Conservation (phyloP, 2,888 invertebrate species). For the Sinopyrophorus schimmeli region DNA sequence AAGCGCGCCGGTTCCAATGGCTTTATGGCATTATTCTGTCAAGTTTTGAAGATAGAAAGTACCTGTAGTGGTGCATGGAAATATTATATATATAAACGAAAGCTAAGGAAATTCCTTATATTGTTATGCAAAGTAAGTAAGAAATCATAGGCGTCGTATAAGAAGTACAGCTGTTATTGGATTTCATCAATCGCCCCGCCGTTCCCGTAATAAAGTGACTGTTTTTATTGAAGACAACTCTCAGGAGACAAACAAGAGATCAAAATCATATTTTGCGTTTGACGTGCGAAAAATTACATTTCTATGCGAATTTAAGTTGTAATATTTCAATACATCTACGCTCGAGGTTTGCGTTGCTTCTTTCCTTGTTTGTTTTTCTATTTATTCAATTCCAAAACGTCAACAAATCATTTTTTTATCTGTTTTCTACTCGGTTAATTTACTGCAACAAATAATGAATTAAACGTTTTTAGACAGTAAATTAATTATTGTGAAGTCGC, state of each 20-base stretch:
- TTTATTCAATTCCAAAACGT: too few relatives aligned
- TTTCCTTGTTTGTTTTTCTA: constrained; percentile 14
- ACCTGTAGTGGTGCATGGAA: too few relatives aligned
- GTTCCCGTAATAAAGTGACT: constrained; percentile 52
- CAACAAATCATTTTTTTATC: too few relatives aligned
- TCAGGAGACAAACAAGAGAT: constrained; percentile 48
- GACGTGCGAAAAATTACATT: constrained; percentile 53
- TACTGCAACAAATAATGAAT: too few relatives aligned
- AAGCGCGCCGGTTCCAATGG: constrained; percentile 6
- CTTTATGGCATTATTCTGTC: constrained; percentile 18
- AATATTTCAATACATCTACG: constrained; percentile 43
- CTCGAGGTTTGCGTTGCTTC: constrained; percentile 22
- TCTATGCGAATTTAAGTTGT: constrained; percentile 49
- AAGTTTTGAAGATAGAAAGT: constrained; percentile 15
- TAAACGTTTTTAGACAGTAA: too few relatives aligned
- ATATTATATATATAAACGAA: constrained; percentile 25
- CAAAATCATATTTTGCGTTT: constrained; percentile 52
- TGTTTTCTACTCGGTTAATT: too few relatives aligned
- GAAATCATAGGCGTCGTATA: constrained; percentile 49
- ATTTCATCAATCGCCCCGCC: constrained; percentile 50
- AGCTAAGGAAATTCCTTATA: constrained; percentile 25
- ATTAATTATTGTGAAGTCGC: too few relatives aligned
- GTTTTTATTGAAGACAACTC: constrained; percentile 52
- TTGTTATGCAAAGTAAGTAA: constrained; percentile 49
- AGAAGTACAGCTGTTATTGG: constrained; percentile 53